Evolutionary conservation across 30 jellyfish, hydroid and myxozoan genomes (phyloP), one percentile per base, ranked within the genome.

Genomic region (Cassiopea andromeda): DNA sequence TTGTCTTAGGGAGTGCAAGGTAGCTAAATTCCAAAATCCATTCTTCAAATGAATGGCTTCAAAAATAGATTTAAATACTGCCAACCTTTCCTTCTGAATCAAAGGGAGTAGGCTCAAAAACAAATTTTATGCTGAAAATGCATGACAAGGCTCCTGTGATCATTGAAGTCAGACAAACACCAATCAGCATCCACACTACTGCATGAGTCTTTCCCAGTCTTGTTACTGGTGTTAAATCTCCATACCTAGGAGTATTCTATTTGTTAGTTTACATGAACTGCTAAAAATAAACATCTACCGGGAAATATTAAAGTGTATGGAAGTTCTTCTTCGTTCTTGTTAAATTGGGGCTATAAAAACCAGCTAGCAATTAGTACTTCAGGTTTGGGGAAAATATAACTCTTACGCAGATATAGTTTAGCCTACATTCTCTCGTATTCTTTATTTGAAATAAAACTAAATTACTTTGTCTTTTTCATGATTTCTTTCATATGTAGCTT

Each of bases 141-240:
- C 75, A 64, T 19, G 87, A 38, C n/a, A 85, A n/a, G 17, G 66
- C 67, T 27, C 93, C 93, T 38, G 59, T 54, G 38, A 85, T 46
- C 57, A 73, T 48, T 18, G 87, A 78, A 5, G 87, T 74, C 68
- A 85, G 49, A 17, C 73, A 66, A 7, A 74, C n/a, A 7, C 93
- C 93, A 50, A 74, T 44, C 12, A 85, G 64, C 77, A 67, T 70
- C 93, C 86, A 74, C 10, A 69, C n/a, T n/a, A 85, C 38, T 0
- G 87, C 75, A 44, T 17, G 75, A n/a, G 73, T 49, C 75, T 69
- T 57, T 44, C 81, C 93, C 69, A 73, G 6, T n/a, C 54, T 75
- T 16, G 87, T 85, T 17, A 73, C 60, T 27, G 93, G 93, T 1
- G 87, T 75, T 18, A 85, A 48, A 46, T 85, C 93, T 8, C 93